phyloP scores from a whole-genome alignment of 2,797 vertebrate species.

The Choloepus didactylus region DNA sequence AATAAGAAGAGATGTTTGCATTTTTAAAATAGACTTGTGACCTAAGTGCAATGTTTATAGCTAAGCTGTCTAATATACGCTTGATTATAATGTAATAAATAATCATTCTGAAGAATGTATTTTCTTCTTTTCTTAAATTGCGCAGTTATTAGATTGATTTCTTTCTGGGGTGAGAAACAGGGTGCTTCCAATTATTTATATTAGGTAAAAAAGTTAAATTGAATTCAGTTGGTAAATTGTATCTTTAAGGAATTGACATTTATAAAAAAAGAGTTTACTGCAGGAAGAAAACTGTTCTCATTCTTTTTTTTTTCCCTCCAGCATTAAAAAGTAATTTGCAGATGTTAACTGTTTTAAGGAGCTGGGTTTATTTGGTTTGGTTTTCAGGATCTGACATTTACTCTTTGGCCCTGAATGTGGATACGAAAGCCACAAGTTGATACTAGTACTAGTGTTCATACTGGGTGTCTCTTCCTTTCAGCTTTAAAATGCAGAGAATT shows the following conservation, averaged over 20 bases:
- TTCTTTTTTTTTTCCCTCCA: not conserved
- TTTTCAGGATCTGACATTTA: not conserved
- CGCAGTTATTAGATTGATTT: not conserved
- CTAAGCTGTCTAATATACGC: not conserved
- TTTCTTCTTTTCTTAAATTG: not conserved
- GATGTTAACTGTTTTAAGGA: constrained; percentile 5
- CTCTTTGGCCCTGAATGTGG: not conserved
- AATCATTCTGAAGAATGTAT: not conserved
- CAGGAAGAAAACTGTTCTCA: not conserved
- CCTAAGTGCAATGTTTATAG: not conserved
- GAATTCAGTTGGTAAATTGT: not conserved
- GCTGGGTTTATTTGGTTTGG: not conserved
- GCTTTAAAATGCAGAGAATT: not conserved
- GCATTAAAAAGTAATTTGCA: constrained; percentile 26
- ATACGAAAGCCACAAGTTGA: not conserved
- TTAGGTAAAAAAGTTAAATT: constrained; percentile 38
- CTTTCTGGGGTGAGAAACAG: constrained; percentile 2
- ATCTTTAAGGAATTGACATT: not conserved
- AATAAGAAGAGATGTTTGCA: not conserved
- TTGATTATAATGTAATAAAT: not conserved
- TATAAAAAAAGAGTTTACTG: not conserved
- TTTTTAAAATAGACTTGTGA: not conserved
- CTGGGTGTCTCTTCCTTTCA: not conserved
- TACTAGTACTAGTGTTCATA: not conserved
- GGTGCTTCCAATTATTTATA: not conserved